Percentiles rank a stretch among this genome's conserved stretches.
These are phyloP conservation scores for Columba livia DNA, from an alignment of 2,113 vertebrate genomes.

Conservation along the genomic window DNA sequence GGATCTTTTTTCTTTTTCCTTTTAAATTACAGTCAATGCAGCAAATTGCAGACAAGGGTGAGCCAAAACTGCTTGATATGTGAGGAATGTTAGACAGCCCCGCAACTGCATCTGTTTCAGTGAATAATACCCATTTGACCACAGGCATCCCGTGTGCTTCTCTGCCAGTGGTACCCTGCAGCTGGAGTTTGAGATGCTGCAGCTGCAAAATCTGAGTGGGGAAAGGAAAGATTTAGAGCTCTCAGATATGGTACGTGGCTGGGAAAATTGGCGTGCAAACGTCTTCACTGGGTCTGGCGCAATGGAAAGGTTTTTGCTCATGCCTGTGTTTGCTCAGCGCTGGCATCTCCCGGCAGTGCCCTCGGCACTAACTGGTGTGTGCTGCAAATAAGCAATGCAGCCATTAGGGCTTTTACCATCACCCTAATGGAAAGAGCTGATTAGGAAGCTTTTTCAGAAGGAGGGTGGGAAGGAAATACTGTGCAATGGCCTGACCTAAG, in stretches of 20 bases:
- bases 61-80: rapidly evolving
- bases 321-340: too few relatives aligned
- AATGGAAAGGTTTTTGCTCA: neutral
- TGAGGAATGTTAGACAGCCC: neutral
- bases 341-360: neutral
- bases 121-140: neutral
- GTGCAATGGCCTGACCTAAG: neutral
- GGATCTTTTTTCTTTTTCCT: neutral
- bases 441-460: neutral
- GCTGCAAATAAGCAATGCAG: neutral
- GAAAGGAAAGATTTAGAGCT: neutral
- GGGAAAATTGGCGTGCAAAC: neutral
- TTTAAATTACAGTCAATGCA: neutral
- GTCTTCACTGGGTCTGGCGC: neutral
- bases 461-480: neutral
- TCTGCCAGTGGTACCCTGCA: neutral
- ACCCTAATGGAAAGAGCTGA: neutral
- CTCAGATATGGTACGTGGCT: neutral
- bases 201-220: neutral
- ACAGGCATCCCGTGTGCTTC: neutral
- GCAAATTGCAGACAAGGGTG: rapidly evolving
- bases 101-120: rapidly evolving
- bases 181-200: neutral
- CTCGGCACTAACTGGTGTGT: too few relatives aligned
- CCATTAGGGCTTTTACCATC: neutral